phyloP scores from a whole-genome alignment of 1,140 invertebrate species.

The Linepithema humile region DNA sequence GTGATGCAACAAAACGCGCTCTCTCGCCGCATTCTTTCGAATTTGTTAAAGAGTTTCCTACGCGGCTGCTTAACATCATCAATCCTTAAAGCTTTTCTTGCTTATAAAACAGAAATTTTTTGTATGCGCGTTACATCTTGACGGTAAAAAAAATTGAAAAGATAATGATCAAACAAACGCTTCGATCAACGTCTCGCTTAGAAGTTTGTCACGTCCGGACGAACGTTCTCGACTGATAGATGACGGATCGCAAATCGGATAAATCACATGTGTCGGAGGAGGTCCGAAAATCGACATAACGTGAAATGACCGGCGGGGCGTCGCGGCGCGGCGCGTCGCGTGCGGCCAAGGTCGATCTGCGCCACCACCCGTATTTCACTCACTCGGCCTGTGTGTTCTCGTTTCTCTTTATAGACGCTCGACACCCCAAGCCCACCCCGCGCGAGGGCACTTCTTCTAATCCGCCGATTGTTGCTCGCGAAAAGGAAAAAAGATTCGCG shows the following conservation, averaged over 20 bases:
- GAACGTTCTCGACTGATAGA: neutral
- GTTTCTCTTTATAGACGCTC: constrained; percentile 47
- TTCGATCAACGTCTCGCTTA: neutral
- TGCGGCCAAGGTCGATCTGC: constrained; percentile 54
- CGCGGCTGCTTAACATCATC: neutral
- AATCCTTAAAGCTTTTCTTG: neutral
- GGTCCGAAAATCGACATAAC: constrained; percentile 40
- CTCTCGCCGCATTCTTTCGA: constrained; percentile 4
- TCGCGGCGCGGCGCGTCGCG: constrained; percentile 50
- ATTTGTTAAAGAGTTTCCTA: constrained; percentile 13
- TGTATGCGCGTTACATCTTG: neutral
- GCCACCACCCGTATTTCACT: constrained; percentile 49
- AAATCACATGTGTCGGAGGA: neutral
- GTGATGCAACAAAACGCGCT: constrained; percentile 25
- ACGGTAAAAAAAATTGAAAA: neutral
- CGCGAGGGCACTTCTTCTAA: constrained; percentile 26
- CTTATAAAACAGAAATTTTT: neutral
- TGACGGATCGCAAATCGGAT: neutral
- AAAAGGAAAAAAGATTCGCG: neutral
- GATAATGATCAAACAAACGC: neutral
- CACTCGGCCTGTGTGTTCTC: constrained; percentile 37
- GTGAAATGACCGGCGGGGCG: constrained; percentile 44
- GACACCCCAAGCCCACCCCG: neutral
- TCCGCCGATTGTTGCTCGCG: constrained; percentile 22
- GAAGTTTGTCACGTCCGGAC: neutral